phyloP scores from a whole-genome alignment of 2,797 vertebrate species.

The Myotis pilosus region DNA sequence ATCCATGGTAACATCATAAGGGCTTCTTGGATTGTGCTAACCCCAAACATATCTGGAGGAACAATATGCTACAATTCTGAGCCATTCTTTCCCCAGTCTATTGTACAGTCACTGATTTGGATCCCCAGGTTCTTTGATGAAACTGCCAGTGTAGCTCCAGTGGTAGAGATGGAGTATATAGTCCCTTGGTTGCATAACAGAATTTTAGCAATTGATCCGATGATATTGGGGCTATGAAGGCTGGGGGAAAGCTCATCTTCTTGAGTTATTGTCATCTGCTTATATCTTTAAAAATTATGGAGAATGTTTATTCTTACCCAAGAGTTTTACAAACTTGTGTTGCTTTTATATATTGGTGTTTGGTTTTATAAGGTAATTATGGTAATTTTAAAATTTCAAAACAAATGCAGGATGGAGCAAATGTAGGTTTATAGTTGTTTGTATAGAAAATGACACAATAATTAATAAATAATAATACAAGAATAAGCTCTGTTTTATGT shows the following conservation, averaged over 20 bases:
- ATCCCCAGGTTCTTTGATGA: not conserved
- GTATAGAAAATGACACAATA: not conserved
- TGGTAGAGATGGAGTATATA: not conserved
- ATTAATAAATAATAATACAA: not conserved
- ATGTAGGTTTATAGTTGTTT: not conserved
- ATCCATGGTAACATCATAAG: not conserved
- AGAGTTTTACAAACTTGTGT: conserved; percentile 14
- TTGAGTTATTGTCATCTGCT: not conserved
- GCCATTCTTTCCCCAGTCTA: not conserved
- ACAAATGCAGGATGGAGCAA: not conserved
- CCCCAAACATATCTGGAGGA: not conserved
- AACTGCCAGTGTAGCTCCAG: not conserved
- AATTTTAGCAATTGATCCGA: not conserved
- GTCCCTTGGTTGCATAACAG: not conserved
- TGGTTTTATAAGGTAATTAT: not conserved
- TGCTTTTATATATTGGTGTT: conserved; percentile 42
- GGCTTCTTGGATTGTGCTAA: not conserved
- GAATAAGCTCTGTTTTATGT: not conserved
- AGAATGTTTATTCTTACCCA: not conserved
- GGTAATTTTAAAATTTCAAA: conserved; percentile 23
- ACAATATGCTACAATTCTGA: not conserved
- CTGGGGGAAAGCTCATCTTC: not conserved
- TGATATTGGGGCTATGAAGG: not conserved
- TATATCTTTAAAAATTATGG: not conserved
- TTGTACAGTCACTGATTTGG: not conserved